Base-by-base conservation (phyloP, 2,113 vertebrate genomes). In the Picathartes gymnocephalus region DNA sequence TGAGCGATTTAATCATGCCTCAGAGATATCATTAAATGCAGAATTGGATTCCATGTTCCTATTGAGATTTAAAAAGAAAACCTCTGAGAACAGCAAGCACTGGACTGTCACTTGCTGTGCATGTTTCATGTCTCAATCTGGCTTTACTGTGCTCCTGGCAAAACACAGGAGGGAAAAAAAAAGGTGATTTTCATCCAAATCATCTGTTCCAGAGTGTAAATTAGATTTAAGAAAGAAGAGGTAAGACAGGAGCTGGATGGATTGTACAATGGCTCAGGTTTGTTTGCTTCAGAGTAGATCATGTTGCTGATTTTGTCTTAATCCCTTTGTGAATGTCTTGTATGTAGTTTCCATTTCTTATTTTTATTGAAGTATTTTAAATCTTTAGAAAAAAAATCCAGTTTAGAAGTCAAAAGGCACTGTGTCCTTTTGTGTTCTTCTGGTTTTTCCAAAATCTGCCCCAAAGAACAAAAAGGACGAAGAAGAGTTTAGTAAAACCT, bases 1-100 rank as follows among this genome's bases (percentile, higher is more conserved):
- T 81, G 92, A 87, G 65, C 0, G 0, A 72, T 79, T 84, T 89
- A 84, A 91, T 89, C 57, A 7, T 60, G 20, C 69, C 80, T 95
- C 65, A 39, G 89, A 93, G 86, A 79, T 53, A 86, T 83, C 83
- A 93, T 87, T 92, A 95, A 89, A 87, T 22, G 65, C 44, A 61
- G 83, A 86, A 76, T 4, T 28, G 21, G 61, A 91, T 94, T 89
- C 60, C 60, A 45, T 51, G 44, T 84, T 92, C 91, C 56, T 88
- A 22, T 10, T 1, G 40, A 91, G 72, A 74, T 79, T 68, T 79
- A 50, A 69, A 76, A 71, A 54, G 60, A 51, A 70, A 92, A 42
- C 39, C 80, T 60, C 19, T 0, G 8, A 81, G 86, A 71, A 31
- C 14, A 54, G 45, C 48, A 71, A 65, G 48, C 17, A 15, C 18